A percentile compares a stretch with the other conserved stretches of the same genome.
Conservation (phyloP, 2,888 invertebrate species). For the Melinaea menophilus region DNA sequence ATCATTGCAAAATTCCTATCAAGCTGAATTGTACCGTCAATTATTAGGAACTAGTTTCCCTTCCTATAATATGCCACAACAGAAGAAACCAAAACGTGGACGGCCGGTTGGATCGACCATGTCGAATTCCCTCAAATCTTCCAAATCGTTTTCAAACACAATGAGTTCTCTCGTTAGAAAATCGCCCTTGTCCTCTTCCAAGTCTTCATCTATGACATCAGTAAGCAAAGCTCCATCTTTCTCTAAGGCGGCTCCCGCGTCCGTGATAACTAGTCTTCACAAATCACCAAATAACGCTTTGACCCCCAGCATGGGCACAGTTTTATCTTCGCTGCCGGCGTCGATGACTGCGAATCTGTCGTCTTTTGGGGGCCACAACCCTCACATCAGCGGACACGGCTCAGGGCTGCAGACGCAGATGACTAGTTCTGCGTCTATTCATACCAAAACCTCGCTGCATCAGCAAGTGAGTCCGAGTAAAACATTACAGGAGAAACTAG, state of each 20-base stretch:
- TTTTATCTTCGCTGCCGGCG: slow-evolving; percentile 57
- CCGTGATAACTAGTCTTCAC: slow-evolving; percentile 44
- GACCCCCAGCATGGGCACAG: slow-evolving; percentile 64
- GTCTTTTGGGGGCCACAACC: slow-evolving; percentile 32
- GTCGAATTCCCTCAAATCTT: not conserved
- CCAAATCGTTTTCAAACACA: not conserved
- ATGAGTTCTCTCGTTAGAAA: slow-evolving; percentile 22
- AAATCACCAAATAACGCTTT: slow-evolving; percentile 49
- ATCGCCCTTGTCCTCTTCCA: slow-evolving; percentile 43
- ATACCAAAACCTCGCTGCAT: slow-evolving; percentile 60
- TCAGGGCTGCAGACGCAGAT: slow-evolving; percentile 57
- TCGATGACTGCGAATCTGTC: slow-evolving; percentile 57
- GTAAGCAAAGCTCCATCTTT: slow-evolving; percentile 42
- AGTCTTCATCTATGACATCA: slow-evolving; percentile 35
- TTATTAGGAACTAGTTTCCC: slow-evolving; percentile 58
- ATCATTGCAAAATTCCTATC: slow-evolving; percentile 57
- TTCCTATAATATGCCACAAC: slow-evolving; percentile 51
- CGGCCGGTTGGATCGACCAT: slow-evolving; percentile 32
- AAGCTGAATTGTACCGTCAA: slow-evolving; percentile 68
- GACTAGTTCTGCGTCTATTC: slow-evolving; percentile 48
- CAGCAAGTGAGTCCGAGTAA: slow-evolving; percentile 78
- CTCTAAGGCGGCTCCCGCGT: slow-evolving; percentile 43
- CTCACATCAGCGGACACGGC: slow-evolving; percentile 38
- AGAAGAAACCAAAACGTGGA: slow-evolving; percentile 64
- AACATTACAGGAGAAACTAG: slow-evolving; percentile 83